These are phyloP conservation scores for Mus spretus DNA, from an alignment of 2,797 vertebrate genomes.

Conservation along the genomic window DNA sequence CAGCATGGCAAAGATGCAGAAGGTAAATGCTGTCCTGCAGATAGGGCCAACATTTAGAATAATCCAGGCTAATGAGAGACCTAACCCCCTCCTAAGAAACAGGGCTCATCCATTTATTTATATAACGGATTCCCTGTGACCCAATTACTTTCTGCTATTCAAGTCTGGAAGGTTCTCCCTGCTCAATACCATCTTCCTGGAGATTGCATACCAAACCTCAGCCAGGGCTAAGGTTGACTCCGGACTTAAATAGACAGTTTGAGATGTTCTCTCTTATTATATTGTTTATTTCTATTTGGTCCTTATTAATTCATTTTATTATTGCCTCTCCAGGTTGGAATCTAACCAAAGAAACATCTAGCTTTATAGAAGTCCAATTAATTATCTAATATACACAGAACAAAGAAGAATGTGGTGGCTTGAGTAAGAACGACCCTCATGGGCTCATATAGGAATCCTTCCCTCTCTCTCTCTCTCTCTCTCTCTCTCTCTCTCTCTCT, in stretches of 20 bases:
- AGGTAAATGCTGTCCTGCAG: not conserved
- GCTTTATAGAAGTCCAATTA: not conserved
- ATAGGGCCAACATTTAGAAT: not conserved
- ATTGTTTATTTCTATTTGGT: constrained; percentile 11
- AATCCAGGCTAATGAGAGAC: not conserved
- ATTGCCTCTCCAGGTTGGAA: not conserved
- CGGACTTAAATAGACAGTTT: not conserved
- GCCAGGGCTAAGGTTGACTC: not conserved
- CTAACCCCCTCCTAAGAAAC: not conserved
- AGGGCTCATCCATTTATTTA: not conserved
- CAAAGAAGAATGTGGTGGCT: not conserved
- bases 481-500: not conserved
- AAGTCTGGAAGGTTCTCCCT: not conserved
- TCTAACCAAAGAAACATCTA: constrained; percentile 12
- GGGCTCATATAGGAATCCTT: not conserved
- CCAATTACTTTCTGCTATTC: not conserved
- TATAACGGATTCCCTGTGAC: not conserved
- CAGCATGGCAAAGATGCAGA: not conserved
- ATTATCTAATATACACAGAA: not conserved
- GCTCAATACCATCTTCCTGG: not conserved
- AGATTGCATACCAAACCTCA: not conserved
- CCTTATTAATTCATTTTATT: constrained; percentile 10
- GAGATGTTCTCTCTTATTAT: not conserved
- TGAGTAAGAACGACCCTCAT: not conserved
- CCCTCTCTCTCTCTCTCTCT: no score